phyloP scores from a whole-genome alignment of 1,140 invertebrate species.

The Coboldia fuscipes region DNA sequence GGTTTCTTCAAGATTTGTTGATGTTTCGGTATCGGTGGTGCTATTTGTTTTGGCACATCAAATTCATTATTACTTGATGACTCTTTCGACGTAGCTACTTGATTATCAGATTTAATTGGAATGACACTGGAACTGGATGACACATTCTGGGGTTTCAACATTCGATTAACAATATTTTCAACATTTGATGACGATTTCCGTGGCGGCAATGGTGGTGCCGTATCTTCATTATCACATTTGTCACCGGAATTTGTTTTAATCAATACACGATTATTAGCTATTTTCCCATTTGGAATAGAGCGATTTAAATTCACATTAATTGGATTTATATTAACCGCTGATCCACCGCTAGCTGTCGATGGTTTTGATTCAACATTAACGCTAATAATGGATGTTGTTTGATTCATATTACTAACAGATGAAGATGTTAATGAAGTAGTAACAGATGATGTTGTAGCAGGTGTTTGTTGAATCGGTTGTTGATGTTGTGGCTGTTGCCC shows the following conservation, averaged over 20 bases:
- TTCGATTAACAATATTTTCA: constrained; percentile 12
- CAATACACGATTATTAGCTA: constrained; percentile 4
- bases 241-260: constrained; percentile 4
- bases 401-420: neutral
- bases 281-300: constrained; percentile 9
- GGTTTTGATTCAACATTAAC: no score
- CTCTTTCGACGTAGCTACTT: neutral
- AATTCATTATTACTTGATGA: no score
- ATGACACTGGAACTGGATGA: constrained; percentile 10
- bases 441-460: neutral
- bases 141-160: constrained; percentile 10
- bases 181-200: constrained; percentile 34
- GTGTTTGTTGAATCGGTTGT: neutral
- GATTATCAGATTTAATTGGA: no score
- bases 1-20: constrained; percentile 6
- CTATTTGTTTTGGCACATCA: constrained; percentile 14
- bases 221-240: constrained; percentile 3
- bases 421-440: constrained; percentile 5
- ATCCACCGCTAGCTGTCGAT: constrained; percentile 3
- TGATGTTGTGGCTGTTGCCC: neutral
- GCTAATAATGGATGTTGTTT: no score
- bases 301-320: constrained; percentile 19
- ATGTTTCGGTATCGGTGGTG: constrained; percentile 20
- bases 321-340: constrained; percentile 8
- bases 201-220: constrained; percentile 29